Conservation (phyloP, 2,888 invertebrate species). For the Dione juno region DNA sequence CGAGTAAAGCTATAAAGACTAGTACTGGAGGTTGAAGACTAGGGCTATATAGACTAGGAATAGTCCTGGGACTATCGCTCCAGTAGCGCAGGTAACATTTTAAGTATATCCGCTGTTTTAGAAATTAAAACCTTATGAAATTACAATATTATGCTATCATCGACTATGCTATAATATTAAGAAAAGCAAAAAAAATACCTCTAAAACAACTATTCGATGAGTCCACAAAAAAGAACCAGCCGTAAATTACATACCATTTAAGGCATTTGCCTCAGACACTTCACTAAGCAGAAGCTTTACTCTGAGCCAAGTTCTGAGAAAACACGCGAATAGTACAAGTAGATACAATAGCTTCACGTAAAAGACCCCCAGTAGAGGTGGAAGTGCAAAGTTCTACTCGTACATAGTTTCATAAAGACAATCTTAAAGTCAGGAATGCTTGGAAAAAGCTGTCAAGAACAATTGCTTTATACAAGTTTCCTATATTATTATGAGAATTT, state of each 20-base stretch:
- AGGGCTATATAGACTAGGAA: no score
- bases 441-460: constrained; percentile 18
- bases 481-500: neutral
- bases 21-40: no score
- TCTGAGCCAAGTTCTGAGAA: neutral
- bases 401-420: constrained; percentile 18
- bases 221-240: neutral
- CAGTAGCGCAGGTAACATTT: no score
- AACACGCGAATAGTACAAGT: neutral
- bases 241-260: neutral
- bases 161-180: no score
- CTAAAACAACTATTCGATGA: no score
- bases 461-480: constrained; percentile 9
- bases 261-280: neutral
- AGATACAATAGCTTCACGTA: constrained; percentile 14
- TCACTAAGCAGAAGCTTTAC: neutral
- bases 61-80: no score
- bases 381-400: constrained; percentile 6
- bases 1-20: no score
- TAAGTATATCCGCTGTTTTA: no score
- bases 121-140: no score
- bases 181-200: no score
- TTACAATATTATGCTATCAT: no score
- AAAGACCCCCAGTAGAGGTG: constrained; percentile 6
- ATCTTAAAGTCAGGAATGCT: constrained; percentile 15